These are phyloP conservation scores for Fistularia tabacaria DNA, from an alignment of 2,797 vertebrate species.

Conservation along the genomic window DNA sequence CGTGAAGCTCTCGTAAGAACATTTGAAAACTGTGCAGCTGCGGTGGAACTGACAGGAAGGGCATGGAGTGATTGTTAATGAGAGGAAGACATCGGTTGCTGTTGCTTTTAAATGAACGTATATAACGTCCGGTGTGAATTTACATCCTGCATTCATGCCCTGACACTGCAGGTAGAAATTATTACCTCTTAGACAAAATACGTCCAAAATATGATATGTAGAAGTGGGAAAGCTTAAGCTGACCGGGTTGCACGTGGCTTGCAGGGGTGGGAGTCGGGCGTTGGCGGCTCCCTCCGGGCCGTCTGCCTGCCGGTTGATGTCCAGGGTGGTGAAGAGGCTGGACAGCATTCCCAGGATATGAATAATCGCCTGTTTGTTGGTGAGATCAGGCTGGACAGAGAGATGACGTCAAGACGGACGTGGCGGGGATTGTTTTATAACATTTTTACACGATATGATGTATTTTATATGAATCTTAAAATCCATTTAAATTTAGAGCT, in stretches of 20 bases:
- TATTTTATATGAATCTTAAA: background rate
- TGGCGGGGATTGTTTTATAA: too few relatives aligned
- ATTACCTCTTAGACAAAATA: too few relatives aligned
- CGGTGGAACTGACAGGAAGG: background rate
- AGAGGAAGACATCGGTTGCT: too few relatives aligned
- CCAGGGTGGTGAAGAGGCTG: conserved; percentile 93
- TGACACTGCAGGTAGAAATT: too few relatives aligned
- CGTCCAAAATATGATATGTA: too few relatives aligned
- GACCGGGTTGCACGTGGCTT: conserved; percentile 85
- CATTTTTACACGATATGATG: background rate
- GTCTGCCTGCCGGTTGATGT: conserved; percentile 85
- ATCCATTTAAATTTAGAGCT: too few relatives aligned
- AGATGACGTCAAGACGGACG: conserved; percentile 3
- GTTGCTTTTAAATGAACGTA: too few relatives aligned
- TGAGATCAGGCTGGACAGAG: conserved; percentile 80
- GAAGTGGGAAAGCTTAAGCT: conserved; percentile 40
- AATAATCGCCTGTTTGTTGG: conserved; percentile 87
- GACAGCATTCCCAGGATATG: conserved; percentile 93
- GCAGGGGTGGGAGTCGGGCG: conserved; percentile 73
- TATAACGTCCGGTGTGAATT: too few relatives aligned
- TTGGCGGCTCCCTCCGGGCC: conserved; percentile 74
- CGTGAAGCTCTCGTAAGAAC: background rate
- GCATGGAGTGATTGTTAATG: too few relatives aligned
- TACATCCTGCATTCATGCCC: too few relatives aligned
- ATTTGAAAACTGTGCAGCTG: background rate